phyloP scores from a whole-genome alignment of 2,888 invertebrate genomes.

The Macrosoma leucophasiata region DNA sequence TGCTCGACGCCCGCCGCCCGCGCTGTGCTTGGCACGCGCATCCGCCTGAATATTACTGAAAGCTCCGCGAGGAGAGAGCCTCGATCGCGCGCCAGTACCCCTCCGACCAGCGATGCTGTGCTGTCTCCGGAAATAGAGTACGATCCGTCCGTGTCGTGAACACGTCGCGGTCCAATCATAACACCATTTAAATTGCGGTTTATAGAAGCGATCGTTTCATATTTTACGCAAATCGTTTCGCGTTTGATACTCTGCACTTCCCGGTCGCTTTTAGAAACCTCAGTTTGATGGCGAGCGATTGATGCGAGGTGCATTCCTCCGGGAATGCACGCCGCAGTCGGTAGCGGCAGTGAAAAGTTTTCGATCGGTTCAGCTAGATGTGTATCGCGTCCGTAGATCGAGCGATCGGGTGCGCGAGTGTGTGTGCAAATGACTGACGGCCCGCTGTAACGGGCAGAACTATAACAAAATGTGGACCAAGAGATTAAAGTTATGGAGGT shows the following conservation, averaged over 20 bases:
- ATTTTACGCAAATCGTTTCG: conserved; percentile 7
- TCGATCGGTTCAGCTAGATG: conserved; percentile 60
- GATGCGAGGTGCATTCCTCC: conserved; percentile 54
- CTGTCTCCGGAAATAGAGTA: conserved; percentile 77
- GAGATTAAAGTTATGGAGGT: conserved; percentile 70
- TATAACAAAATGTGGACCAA: conserved; percentile 70
- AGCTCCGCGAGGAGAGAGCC: conserved; percentile 50
- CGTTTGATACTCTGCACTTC: not conserved
- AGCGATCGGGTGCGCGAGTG: conserved; percentile 71
- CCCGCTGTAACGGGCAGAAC: conserved; percentile 62
- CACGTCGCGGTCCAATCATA: conserved; percentile 41
- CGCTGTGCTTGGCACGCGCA: conserved; percentile 52
- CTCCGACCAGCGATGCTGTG: conserved; percentile 77
- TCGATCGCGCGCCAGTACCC: conserved; percentile 64
- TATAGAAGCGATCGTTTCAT: conserved; percentile 38
- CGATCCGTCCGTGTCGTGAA: conserved; percentile 54
- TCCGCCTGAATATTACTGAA: conserved; percentile 53
- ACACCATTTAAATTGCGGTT: conserved; percentile 59
- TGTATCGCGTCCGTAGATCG: conserved; percentile 53
- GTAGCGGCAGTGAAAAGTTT: conserved; percentile 31
- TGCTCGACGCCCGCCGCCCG: conserved; percentile 26
- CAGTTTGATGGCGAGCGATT: conserved; percentile 47
- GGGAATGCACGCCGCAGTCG: conserved; percentile 48
- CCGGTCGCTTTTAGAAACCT: conserved; percentile 29
- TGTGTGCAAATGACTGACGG: conserved; percentile 73